Evolutionary conservation across 2,113 vertebrate genomes (phyloP).

Genomic region (Toxotes jaculatrix): DNA sequence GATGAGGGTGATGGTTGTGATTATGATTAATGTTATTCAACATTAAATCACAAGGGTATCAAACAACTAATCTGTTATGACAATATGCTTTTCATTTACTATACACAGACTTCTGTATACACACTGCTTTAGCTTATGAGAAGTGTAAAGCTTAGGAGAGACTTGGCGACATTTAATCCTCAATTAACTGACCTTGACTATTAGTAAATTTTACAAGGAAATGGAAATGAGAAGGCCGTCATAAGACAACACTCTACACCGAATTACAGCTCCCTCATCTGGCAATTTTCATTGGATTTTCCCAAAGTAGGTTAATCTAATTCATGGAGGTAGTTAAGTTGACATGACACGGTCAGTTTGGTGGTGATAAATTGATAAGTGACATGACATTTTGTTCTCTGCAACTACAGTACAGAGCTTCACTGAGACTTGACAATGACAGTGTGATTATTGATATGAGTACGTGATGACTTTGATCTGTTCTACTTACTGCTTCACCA

Average conservation of each 20-base stretch:
- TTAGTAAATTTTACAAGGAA: neutral
- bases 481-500: slow-evolving; percentile 85
- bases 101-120: neutral
- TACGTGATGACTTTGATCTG: neutral
- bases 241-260: too few species aligned
- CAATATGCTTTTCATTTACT: neutral
- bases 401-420: too few species aligned
- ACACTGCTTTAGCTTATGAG: neutral
- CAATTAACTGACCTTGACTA: neutral
- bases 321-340: too few species aligned
- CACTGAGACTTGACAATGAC: neutral
- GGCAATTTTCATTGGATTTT: neutral
- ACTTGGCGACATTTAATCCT: neutral
- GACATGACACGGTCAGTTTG: too few species aligned
- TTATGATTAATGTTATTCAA: neutral
- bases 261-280: neutral
- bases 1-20: neutral
- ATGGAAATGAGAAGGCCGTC: too few species aligned
- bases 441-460: neutral
- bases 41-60: neutral
- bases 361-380: too few species aligned
- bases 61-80: neutral
- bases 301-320: neutral
- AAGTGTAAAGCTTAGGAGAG: neutral
- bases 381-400: too few species aligned